phyloP scores from a whole-genome alignment of 2,888 invertebrate genomes.

The Zeuzera pyrina region DNA sequence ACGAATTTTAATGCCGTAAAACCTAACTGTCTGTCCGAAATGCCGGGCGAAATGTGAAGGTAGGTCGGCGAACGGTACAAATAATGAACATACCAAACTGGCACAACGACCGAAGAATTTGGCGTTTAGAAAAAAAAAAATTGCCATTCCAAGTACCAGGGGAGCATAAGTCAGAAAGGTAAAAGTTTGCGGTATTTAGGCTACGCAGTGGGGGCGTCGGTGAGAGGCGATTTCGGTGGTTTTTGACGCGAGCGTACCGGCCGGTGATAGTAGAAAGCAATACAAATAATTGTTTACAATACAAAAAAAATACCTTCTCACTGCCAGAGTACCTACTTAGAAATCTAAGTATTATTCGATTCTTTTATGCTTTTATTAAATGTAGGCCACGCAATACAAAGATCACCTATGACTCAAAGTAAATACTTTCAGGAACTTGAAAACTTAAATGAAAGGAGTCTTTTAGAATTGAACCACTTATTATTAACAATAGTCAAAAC shows the following conservation, averaged over 20 bases:
- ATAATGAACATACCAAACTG: slow-evolving; percentile 46
- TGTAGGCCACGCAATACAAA: too few relatives aligned
- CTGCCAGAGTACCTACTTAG: too few relatives aligned
- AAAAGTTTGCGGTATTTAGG: slow-evolving; percentile 21
- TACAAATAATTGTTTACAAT: not conserved
- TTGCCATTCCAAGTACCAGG: slow-evolving; percentile 45
- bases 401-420: too few relatives aligned
- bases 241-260: slow-evolving; percentile 2
- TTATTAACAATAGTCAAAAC: too few relatives aligned
- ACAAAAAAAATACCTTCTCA: too few relatives aligned
- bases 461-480: too few relatives aligned
- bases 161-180: slow-evolving; percentile 58
- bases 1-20: slow-evolving; percentile 60
- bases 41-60: slow-evolving; percentile 60
- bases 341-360: too few relatives aligned
- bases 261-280: slow-evolving; percentile 2
- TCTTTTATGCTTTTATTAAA: too few relatives aligned
- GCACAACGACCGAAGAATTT: slow-evolving; percentile 51
- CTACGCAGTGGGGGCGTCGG: slow-evolving; percentile 1
- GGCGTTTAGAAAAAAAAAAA: slow-evolving; percentile 51
- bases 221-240: slow-evolving; percentile 1
- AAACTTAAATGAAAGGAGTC: too few relatives aligned
- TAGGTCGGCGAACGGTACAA: slow-evolving; percentile 67
- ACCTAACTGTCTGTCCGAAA: slow-evolving; percentile 61
- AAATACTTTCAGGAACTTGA: too few relatives aligned